Percentiles rank a stretch among this genome's conserved stretches.
phyloP scores from a whole-genome alignment of 2,113 vertebrate species.

The Laticauda colubrina region DNA sequence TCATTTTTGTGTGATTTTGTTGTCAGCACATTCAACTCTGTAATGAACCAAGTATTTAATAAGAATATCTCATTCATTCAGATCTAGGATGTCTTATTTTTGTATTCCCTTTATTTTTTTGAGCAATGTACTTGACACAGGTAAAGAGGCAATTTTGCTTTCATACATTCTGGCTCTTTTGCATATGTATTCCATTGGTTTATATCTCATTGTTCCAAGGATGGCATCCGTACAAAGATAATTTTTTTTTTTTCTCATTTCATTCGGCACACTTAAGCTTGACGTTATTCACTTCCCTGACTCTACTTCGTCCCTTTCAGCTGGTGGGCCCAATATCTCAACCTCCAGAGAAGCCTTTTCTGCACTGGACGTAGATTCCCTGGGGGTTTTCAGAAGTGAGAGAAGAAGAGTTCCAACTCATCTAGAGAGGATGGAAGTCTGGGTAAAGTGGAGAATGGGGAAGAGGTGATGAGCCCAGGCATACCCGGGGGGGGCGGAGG shows the following conservation, averaged over 20 bases:
- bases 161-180: neutral
- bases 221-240: neutral
- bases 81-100: too few species aligned
- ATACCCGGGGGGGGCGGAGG: neutral
- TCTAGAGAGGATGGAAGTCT: neutral
- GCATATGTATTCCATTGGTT: neutral
- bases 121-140: too few species aligned
- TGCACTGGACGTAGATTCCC: neutral
- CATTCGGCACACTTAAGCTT: neutral
- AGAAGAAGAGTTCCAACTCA: neutral
- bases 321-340: neutral
- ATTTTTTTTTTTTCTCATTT: neutral
- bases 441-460: neutral
- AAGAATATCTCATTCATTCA: too few species aligned
- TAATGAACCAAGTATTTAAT: too few species aligned
- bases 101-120: too few species aligned
- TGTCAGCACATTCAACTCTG: too few species aligned
- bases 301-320: neutral
- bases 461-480: neutral
- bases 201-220: neutral
- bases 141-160: neutral
- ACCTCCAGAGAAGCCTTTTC: neutral
- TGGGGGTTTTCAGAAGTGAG: neutral
- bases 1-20: too few species aligned
- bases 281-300: neutral